Conservation (phyloP, 2,113 vertebrate genomes). For the Lophochroa leadbeateri region DNA sequence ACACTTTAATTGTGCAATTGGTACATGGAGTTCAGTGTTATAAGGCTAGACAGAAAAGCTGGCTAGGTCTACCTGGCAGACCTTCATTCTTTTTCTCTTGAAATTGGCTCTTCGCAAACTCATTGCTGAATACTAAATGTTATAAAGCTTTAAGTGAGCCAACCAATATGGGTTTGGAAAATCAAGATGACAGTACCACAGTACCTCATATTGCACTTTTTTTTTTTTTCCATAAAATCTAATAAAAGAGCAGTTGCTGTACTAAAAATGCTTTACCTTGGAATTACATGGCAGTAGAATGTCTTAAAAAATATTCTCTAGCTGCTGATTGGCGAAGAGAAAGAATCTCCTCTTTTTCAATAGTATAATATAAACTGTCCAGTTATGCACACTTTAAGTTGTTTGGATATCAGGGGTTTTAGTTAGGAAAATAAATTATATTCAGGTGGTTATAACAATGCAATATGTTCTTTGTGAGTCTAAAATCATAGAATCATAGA, state of each 20-base stretch:
- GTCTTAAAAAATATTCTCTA: neutral
- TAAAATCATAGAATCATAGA: neutral
- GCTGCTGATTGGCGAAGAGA: neutral
- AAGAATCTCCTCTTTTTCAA: neutral
- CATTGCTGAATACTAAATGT: neutral
- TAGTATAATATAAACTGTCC: neutral
- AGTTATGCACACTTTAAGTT: neutral
- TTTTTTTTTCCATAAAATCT: neutral
- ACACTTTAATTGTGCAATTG: neutral
- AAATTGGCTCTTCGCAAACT: neutral
- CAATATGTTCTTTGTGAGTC: neutral
- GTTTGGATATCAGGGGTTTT: neutral
- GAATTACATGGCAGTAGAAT: neutral
- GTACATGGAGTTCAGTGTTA: neutral
- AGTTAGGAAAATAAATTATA: neutral
- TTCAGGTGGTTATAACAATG: neutral
- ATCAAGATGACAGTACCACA: neutral
- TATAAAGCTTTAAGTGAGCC: neutral
- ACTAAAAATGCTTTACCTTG: neutral
- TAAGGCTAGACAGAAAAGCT: neutral
- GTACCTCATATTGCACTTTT: neutral
- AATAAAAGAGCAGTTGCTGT: neutral
- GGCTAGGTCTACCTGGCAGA: neutral
- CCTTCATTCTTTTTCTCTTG: neutral
- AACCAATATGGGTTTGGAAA: neutral